Evolutionary conservation across 2,113 vertebrate genomes (phyloP), one percentile per base, ranked within the genome.

Genomic region (Poicephalus meyeri): DNA sequence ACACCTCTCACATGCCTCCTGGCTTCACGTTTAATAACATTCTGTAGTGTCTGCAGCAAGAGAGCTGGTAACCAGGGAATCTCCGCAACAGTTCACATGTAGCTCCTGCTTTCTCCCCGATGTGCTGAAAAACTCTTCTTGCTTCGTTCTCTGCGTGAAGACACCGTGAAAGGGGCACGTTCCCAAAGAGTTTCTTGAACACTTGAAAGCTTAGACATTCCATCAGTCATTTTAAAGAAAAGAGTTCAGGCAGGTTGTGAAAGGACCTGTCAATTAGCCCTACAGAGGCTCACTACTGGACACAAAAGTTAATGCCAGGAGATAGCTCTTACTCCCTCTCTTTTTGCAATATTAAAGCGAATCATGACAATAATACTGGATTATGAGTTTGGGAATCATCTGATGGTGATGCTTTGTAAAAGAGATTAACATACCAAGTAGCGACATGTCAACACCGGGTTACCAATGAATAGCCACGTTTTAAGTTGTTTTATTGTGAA

Each of bases 101-200:
- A 60, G 65, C 64, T 63, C 49, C 44, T 70, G 46, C 66, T 69
- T 25, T 28, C 37, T 52, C n/a, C 33, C 37, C 7, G 7, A 3
- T 2, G 9, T 0, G 7, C 53, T 3, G 49, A 53, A 64, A 66
- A 65, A 17, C 21, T 50, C 46, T 84, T 76, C 56, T 29, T 80
- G 37, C 29, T 33, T 25, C 19, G 28, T 13, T 56, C 21, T 52
- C 47, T 9, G 3, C 44, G 58, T 26, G 65, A 81, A 58, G 10
- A 46, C 5, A 0, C 35, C 12, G 15, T 10, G 50, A 69, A 61
- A 15, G 8, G 7, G 5, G 2, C 24, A 29, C 13, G 18, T 52
- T 53, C 47, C 65, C 17, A 18, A 72, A 69, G 39, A 58, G 31
- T 4, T 44, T 28, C 24, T 3, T 23, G 44, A 64, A 39, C 16